Percentiles rank a stretch among this genome's conserved stretches.
These are phyloP conservation scores for Atractosteus spatula DNA, from an alignment of 2,113 vertebrate species.

Conservation along the genomic window DNA sequence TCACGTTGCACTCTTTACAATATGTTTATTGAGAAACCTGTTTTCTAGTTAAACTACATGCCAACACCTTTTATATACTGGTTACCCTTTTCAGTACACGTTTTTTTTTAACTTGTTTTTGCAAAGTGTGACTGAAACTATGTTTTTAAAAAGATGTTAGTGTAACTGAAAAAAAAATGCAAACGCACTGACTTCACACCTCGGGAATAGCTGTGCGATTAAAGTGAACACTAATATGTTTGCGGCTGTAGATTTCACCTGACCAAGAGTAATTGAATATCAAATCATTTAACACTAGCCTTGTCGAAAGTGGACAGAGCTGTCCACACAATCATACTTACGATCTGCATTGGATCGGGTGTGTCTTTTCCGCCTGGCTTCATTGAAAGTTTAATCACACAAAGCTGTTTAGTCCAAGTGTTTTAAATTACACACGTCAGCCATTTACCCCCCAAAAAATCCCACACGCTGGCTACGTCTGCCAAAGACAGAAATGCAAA, in stretches of 20 bases:
- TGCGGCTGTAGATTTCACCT: background rate
- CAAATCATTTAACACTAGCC: slow-evolving; percentile 55
- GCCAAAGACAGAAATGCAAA: slow-evolving; percentile 55
- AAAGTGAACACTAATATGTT: background rate
- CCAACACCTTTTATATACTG: no score
- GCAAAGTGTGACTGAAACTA: background rate
- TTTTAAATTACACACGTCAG: slow-evolving; percentile 48
- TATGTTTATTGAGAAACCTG: no score
- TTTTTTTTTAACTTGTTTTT: background rate
- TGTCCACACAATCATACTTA: slow-evolving; percentile 76
- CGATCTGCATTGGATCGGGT: slow-evolving; percentile 75
- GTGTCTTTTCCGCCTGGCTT: slow-evolving; percentile 80
- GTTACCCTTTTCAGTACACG: background rate
- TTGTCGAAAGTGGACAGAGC: slow-evolving; percentile 49
- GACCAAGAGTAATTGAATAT: slow-evolving; percentile 30
- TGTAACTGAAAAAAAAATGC: background rate
- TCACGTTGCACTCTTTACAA: no score
- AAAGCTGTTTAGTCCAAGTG: slow-evolving; percentile 3
- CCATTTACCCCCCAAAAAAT: slow-evolving; percentile 24
- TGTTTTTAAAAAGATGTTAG: background rate
- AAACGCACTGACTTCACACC: background rate
- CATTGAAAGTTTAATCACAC: slow-evolving; percentile 74
- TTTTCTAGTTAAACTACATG: no score
- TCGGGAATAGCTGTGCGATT: background rate
- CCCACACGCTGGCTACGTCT: slow-evolving; percentile 49